Percentiles rank a stretch among this genome's conserved stretches.
Evolutionary conservation across 1,140 invertebrate genomes (phyloP).

Genomic region (Papilio machaon): DNA sequence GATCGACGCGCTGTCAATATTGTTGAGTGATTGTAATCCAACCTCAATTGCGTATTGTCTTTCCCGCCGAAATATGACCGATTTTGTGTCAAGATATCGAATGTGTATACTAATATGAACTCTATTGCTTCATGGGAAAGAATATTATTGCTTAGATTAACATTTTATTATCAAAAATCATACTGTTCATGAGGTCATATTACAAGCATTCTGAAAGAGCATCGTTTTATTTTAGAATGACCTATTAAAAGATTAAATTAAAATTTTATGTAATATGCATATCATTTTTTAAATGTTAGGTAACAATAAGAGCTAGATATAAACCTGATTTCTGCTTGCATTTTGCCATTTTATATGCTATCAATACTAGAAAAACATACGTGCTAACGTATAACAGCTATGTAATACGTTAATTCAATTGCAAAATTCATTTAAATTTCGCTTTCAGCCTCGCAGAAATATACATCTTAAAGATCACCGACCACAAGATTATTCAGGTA

Average conservation of each 20-base stretch:
- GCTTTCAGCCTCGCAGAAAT: not conserved
- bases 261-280: not conserved
- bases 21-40: constrained; percentile 22
- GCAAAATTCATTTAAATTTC: too few relatives aligned
- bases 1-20: not conserved
- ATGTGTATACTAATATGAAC: not conserved
- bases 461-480: not conserved
- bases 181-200: constrained; percentile 1
- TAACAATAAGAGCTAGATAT: too few relatives aligned
- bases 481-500: not conserved
- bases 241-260: not conserved
- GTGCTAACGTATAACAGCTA: too few relatives aligned
- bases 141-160: not conserved
- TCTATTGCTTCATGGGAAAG: not conserved
- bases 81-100: not conserved
- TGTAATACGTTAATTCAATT: too few relatives aligned
- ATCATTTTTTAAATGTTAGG: not conserved
- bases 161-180: not conserved
- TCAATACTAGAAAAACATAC: not conserved
- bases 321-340: not conserved
- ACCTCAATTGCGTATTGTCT: constrained; percentile 6
- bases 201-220: not conserved
- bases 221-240: not conserved
- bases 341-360: not conserved
- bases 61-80: constrained; percentile 21